These are phyloP conservation scores for Chromis chromis DNA, from an alignment of 2,797 vertebrate species.

Conservation along the genomic window DNA sequence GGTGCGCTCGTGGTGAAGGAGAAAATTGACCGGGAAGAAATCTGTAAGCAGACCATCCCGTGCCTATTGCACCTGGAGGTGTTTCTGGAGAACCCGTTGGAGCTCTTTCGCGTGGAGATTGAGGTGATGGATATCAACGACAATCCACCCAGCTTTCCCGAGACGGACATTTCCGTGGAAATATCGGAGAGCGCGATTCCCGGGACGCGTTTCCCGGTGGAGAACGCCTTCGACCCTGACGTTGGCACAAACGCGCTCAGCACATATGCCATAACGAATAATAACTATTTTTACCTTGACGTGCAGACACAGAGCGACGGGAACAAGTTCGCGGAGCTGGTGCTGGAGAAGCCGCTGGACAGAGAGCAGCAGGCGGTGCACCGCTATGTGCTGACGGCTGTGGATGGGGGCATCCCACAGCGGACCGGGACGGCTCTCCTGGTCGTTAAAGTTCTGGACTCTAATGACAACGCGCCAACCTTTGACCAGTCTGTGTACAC, in stretches of 20 bases:
- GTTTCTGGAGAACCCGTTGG: conserved; percentile 96
- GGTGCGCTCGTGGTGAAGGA: conserved; percentile 95
- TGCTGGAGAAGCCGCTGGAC: conserved; percentile 95
- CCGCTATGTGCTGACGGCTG: conserved; percentile 96
- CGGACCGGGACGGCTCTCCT: conserved; percentile 96
- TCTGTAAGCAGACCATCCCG: conserved; percentile 93
- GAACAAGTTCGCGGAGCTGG: conserved; percentile 96
- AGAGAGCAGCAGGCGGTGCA: conserved; percentile 97
- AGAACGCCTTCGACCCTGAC: conserved; percentile 97
- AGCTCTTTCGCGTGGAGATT: conserved; percentile 97
- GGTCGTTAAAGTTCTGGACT: conserved; percentile 95
- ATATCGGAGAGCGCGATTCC: conserved; percentile 97
- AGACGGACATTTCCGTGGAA: conserved; percentile 95
- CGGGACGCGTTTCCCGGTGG: conserved; percentile 97
- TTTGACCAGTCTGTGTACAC: conserved; percentile 97
- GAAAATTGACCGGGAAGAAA: conserved; percentile 95
- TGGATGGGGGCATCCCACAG: conserved; percentile 94
- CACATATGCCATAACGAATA: conserved; percentile 95
- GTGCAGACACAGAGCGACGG: conserved; percentile 98
- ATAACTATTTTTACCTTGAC: conserved; percentile 96
- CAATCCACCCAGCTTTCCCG: conserved; percentile 94
- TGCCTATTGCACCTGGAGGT: conserved; percentile 97
- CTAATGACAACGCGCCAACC: conserved; percentile 96
- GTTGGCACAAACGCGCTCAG: conserved; percentile 96
- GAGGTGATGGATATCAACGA: conserved; percentile 99